Percentiles rank a stretch among this genome's conserved stretches.
phyloP scores from a whole-genome alignment of 2,113 vertebrate genomes.

The Gobiocypris rarus region DNA sequence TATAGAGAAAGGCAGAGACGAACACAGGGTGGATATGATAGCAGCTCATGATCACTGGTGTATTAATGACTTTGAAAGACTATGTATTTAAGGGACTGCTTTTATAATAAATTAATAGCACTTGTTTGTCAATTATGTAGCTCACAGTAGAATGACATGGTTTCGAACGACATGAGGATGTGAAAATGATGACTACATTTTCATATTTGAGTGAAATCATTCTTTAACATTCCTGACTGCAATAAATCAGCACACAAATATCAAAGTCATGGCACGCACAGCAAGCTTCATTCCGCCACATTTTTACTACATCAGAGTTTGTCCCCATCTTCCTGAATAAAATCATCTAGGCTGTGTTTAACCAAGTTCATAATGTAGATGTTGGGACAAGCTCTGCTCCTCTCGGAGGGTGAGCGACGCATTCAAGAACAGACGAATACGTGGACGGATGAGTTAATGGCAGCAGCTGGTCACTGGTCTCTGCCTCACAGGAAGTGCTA shows the following conservation, averaged over 20 bases:
- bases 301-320: neutral
- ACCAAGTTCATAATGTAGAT: neutral
- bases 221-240: neutral
- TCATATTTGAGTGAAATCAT: neutral
- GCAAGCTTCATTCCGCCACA: neutral
- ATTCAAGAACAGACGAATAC: neutral
- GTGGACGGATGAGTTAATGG: neutral
- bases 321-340: neutral
- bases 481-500: slow-evolving; percentile 8
- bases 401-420: neutral
- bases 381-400: slow-evolving; percentile 38
- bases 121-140: neutral
- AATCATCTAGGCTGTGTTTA: neutral
- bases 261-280: neutral
- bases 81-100: no score
- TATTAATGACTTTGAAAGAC: no score
- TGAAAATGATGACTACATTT: neutral
- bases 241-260: neutral
- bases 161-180: neutral
- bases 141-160: no score
- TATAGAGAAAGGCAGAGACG: no score
- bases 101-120: no score
- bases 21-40: no score
- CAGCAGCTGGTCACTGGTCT: neutral
- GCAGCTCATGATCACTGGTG: no score